Evolutionary conservation across 2,888 invertebrate species (phyloP).

Genomic region (Athalia cordata): DNA sequence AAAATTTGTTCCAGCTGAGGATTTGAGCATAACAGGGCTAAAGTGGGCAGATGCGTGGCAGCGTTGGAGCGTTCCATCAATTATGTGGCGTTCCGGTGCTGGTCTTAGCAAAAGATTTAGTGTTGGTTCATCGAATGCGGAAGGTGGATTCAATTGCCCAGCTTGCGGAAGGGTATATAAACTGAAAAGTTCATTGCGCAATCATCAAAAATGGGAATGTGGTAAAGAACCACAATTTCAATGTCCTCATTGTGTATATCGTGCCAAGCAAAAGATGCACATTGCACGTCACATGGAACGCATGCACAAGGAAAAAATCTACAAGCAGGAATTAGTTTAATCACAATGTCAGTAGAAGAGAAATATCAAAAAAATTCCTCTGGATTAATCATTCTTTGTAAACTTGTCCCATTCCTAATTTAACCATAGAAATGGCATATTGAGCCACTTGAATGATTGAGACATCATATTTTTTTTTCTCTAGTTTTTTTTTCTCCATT

Average conservation of each 20-base stretch:
- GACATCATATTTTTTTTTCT: neutral
- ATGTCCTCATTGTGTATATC: slow-evolving; percentile 72
- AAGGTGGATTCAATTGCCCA: slow-evolving; percentile 83
- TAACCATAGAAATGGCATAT: slow-evolving; percentile 20
- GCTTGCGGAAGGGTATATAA: slow-evolving; percentile 91
- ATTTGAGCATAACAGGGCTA: slow-evolving; percentile 85
- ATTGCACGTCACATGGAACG: slow-evolving; percentile 74
- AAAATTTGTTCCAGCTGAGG: slow-evolving; percentile 77
- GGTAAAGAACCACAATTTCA: slow-evolving; percentile 73
- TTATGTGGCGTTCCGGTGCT: slow-evolving; percentile 71
- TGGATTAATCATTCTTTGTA: slow-evolving; percentile 31
- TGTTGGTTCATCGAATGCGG: slow-evolving; percentile 66
- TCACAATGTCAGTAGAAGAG: slow-evolving; percentile 39
- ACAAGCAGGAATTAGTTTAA: slow-evolving; percentile 70
- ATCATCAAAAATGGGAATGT: slow-evolving; percentile 74
- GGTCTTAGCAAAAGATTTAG: slow-evolving; percentile 68
- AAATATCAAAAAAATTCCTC: slow-evolving; percentile 38
- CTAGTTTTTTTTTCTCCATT: too few relatives aligned
- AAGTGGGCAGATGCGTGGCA: slow-evolving; percentile 82
- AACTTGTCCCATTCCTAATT: slow-evolving; percentile 29
- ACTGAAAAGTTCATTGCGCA: slow-evolving; percentile 83
- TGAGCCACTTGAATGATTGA: slow-evolving; percentile 16
- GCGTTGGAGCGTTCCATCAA: slow-evolving; percentile 72
- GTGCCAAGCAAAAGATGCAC: slow-evolving; percentile 74
- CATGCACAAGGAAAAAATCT: slow-evolving; percentile 74